phyloP scores from a whole-genome alignment of 2,113 vertebrate species.

The Podilymbus podiceps region DNA sequence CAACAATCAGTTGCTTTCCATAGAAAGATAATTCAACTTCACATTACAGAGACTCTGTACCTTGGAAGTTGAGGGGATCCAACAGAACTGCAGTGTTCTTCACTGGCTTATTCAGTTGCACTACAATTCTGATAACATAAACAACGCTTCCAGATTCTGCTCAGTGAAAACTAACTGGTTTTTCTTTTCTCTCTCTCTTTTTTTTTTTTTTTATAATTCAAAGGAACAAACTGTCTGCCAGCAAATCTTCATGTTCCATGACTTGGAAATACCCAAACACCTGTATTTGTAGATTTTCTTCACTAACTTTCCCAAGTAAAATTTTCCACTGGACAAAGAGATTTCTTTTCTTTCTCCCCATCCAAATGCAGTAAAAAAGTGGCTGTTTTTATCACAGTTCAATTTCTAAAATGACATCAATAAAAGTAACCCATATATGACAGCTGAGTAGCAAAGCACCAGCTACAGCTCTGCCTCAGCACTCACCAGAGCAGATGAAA shows the following conservation, averaged over 20 bases:
- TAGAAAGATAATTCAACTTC: not conserved
- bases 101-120: not conserved
- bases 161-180: not conserved
- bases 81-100: not conserved
- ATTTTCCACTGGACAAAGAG: not conserved
- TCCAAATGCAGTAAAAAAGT: not conserved
- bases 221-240: constrained; percentile 3
- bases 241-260: not conserved
- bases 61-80: not conserved
- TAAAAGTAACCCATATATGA: not conserved
- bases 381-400: not conserved
- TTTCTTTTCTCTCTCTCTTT: no score
- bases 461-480: not conserved
- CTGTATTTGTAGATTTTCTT: not conserved
- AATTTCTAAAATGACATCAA: not conserved
- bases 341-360: not conserved
- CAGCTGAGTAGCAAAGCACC: not conserved
- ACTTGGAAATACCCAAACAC: not conserved
- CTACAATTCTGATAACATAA: not conserved
- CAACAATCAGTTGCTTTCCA: not conserved
- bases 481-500: not conserved
- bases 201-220: not conserved
- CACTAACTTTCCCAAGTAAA: not conserved
- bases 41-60: not conserved
- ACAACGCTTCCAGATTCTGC: not conserved